A percentile compares a stretch with the other conserved stretches of the same genome.
phyloP scores from a whole-genome alignment of 2,888 invertebrate genomes.

The Nysson spinosus region DNA sequence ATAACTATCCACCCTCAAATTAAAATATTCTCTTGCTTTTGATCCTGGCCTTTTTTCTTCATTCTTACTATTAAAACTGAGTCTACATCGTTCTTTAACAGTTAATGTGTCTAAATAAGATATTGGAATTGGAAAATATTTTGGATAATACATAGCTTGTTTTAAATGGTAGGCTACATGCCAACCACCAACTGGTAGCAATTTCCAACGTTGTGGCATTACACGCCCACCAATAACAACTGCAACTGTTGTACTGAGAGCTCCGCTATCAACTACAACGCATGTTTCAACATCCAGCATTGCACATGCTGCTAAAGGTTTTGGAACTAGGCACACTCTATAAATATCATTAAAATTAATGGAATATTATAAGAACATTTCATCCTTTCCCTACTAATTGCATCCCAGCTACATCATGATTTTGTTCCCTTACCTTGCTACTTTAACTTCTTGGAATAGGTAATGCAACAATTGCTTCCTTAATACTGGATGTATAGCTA shows the following conservation, averaged over 20 bases:
- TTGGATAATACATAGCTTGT: constrained; percentile 74
- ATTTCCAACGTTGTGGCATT: constrained; percentile 72
- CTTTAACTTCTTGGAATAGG: constrained; percentile 76
- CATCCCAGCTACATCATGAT: neutral
- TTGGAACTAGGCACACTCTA: constrained; percentile 75
- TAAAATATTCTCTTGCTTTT: constrained; percentile 67
- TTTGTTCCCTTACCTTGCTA: constrained; percentile 70
- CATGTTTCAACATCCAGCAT: constrained; percentile 76
- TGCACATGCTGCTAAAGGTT: constrained; percentile 75
- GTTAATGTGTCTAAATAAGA: constrained; percentile 74
- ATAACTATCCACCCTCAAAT: constrained; percentile 71
- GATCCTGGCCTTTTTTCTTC: constrained; percentile 66
- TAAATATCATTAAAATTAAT: constrained; percentile 8
- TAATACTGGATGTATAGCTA: constrained; percentile 72
- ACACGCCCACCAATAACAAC: constrained; percentile 76
- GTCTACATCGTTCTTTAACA: constrained; percentile 75
- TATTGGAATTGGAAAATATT: constrained; percentile 75
- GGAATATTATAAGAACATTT: neutral
- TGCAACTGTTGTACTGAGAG: constrained; percentile 76
- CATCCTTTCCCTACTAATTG: neutral
- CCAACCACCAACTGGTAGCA: constrained; percentile 77
- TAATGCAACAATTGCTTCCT: constrained; percentile 75
- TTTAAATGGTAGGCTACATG: constrained; percentile 76
- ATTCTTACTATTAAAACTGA: constrained; percentile 74
- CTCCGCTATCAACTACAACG: constrained; percentile 77